These are phyloP conservation scores for Heliangelus exortis DNA, from an alignment of 2,797 vertebrate genomes.

Conservation along the genomic window DNA sequence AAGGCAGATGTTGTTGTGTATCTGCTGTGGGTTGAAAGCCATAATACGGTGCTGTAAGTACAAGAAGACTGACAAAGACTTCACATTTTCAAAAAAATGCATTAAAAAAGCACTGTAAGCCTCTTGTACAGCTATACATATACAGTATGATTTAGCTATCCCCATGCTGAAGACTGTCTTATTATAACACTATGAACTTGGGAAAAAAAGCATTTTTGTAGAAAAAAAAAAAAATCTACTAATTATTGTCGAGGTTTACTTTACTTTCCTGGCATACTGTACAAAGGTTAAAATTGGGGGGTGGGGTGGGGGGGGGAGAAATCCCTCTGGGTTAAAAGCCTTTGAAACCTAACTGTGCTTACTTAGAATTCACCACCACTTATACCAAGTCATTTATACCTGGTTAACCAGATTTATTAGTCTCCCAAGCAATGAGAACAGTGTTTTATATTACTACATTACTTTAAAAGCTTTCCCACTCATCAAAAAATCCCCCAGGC, in stretches of 20 bases:
- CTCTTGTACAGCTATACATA: background rate
- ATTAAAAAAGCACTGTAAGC: background rate
- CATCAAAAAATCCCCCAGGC: background rate
- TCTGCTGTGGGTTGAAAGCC: background rate
- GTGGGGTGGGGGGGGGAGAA: background rate
- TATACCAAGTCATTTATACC: background rate
- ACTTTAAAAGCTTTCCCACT: background rate
- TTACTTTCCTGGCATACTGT: background rate
- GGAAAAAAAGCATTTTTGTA: background rate
- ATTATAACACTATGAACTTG: background rate
- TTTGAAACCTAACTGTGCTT: background rate
- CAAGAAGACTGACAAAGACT: background rate
- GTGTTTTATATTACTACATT: background rate
- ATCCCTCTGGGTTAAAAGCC: background rate
- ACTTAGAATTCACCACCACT: background rate
- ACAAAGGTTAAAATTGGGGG: background rate
- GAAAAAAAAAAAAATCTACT: background rate
- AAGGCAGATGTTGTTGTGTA: background rate
- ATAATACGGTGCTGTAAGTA: background rate
- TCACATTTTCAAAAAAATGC: background rate
- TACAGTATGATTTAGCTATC: background rate
- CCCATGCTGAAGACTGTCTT: background rate
- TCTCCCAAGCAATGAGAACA: background rate
- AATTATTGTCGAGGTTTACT: background rate
- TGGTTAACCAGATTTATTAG: conserved; percentile 25